These are phyloP conservation scores for Zootermopsis nevadensis DNA, from an alignment of 2,888 invertebrate genomes.

Conservation along the genomic window DNA sequence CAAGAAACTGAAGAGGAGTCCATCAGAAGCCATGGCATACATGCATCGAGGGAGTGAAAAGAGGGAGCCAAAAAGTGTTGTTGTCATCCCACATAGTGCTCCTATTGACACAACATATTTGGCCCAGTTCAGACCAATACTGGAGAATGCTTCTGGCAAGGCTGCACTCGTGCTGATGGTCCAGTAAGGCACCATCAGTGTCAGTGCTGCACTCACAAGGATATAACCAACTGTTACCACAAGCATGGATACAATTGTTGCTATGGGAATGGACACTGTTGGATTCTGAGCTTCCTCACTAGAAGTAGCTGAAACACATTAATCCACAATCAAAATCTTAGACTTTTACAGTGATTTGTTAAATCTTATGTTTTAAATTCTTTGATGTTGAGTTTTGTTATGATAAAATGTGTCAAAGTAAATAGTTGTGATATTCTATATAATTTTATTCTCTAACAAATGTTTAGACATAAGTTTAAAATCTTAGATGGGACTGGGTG, in stretches of 20 bases:
- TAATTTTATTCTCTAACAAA: too few species aligned
- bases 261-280: conserved; percentile 82
- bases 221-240: conserved; percentile 85
- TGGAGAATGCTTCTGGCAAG: conserved; percentile 82
- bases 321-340: too few species aligned
- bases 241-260: conserved; percentile 83
- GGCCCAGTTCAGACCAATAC: conserved; percentile 82
- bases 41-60: conserved; percentile 88
- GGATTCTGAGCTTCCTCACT: conserved; percentile 89
- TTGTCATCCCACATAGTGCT: conserved; percentile 93
- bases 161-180: conserved; percentile 71
- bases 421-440: too few species aligned
- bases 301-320: conserved; percentile 72
- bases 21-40: conserved; percentile 93
- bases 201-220: conserved; percentile 83
- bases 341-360: too few species aligned
- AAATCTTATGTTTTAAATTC: too few species aligned
- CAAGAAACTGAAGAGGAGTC: conserved; percentile 83
- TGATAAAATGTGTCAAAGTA: too few species aligned
- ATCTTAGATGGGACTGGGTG: too few species aligned
- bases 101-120: conserved; percentile 87
- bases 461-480: too few species aligned
- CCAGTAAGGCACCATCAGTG: conserved; percentile 82
- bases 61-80: conserved; percentile 85
- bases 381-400: too few species aligned